These are phyloP conservation scores for Cossypha heuglini DNA, from an alignment of 2,797 vertebrate genomes.

Conservation along the genomic window DNA sequence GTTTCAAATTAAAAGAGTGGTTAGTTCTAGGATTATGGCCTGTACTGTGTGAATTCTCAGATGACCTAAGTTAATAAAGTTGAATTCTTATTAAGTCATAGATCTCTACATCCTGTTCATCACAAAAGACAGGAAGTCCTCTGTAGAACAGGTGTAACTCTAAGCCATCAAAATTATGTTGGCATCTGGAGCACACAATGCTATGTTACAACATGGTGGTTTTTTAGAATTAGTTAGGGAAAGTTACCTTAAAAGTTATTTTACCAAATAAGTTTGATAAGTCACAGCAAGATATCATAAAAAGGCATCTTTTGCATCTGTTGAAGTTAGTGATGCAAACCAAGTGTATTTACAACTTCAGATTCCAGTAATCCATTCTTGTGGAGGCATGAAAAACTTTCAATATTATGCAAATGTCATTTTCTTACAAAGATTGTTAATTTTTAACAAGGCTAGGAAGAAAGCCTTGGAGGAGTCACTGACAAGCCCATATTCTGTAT, in stretches of 20 bases:
- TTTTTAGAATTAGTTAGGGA: neutral
- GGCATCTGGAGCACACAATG: neutral
- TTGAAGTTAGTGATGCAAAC: neutral
- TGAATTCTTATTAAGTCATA: neutral
- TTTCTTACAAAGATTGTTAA: neutral
- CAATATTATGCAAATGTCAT: neutral
- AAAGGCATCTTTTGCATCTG: neutral
- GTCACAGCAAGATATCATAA: neutral
- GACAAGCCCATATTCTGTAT: neutral
- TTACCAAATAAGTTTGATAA: neutral
- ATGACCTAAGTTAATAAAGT: neutral
- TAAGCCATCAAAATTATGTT: neutral
- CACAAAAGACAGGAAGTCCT: neutral
- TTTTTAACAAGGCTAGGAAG: neutral
- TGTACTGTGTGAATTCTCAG: neutral
- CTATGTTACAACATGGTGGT: neutral
- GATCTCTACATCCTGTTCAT: neutral
- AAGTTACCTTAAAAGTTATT: neutral
- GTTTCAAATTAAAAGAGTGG: neutral
- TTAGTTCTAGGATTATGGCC: neutral
- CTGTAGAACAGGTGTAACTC: neutral
- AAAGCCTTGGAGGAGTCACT: fast-evolving
- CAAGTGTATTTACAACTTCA: neutral
- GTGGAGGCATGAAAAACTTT: neutral
- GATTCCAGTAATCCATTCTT: neutral